Evolutionary conservation across 2,797 vertebrate genomes (phyloP).

Genomic region (Hemitrygon akajei): DNA sequence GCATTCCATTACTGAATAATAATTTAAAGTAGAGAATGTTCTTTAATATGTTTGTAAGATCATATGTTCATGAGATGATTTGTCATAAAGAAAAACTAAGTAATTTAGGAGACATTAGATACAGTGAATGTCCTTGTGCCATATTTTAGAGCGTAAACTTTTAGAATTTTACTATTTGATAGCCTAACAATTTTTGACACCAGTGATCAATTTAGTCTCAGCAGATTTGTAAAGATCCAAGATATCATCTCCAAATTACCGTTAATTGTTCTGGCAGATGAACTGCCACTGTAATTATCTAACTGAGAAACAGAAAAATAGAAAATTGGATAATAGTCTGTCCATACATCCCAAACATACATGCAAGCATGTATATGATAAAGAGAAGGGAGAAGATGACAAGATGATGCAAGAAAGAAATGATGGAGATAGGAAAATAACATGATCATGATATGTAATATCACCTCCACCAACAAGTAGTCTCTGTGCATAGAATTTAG

Average conservation of each 20-base stretch:
- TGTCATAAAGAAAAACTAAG: background rate
- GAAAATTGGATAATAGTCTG: too few species aligned
- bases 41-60: background rate
- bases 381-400: too few species aligned
- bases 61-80: background rate
- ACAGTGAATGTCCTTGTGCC: background rate
- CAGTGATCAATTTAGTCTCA: too few species aligned
- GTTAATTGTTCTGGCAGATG: too few species aligned
- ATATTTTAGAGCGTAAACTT: background rate
- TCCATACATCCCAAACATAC: too few species aligned
- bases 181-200: background rate
- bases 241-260: background rate
- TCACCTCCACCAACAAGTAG: too few species aligned
- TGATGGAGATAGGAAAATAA: background rate
- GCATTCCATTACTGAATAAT: background rate
- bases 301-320: too few species aligned
- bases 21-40: background rate
- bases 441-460: background rate
- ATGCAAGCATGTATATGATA: too few species aligned
- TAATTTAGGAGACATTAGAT: too few species aligned
- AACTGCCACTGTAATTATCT: too few species aligned
- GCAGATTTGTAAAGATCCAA: background rate
- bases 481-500: too few species aligned
- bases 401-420: too few species aligned
- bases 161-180: background rate